Conservation (phyloP, 2,888 invertebrate species). For the Mythimna lalbum region DNA sequence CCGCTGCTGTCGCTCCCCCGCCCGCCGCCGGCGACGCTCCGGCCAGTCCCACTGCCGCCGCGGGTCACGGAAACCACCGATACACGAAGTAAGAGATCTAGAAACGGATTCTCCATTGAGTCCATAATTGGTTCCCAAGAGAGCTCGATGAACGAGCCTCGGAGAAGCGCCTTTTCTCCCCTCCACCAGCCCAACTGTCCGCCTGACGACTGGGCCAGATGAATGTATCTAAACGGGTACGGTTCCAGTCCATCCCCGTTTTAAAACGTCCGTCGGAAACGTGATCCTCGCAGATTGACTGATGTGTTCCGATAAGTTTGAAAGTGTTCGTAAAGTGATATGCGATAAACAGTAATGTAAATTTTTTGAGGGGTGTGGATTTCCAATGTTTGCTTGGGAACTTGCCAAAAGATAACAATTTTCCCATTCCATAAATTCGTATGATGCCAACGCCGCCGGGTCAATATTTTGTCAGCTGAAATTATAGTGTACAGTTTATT, state of each 20-base stretch:
- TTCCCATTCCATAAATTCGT: conserved; percentile 37
- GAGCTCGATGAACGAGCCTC: conserved; percentile 75
- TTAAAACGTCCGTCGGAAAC: conserved; percentile 73
- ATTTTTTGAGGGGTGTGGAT: conserved; percentile 36
- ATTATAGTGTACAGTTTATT: not conserved
- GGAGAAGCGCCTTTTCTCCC: conserved; percentile 93
- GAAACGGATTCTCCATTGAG: conserved; percentile 92
- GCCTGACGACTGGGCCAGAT: conserved; percentile 92
- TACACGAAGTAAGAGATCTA: conserved; percentile 86
- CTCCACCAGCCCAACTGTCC: conserved; percentile 85
- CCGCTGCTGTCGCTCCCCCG: conserved; percentile 88
- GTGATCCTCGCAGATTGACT: conserved; percentile 67
- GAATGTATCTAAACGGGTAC: conserved; percentile 87
- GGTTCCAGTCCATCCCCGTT: conserved; percentile 78
- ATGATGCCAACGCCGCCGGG: conserved; percentile 15
- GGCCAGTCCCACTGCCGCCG: conserved; percentile 90
- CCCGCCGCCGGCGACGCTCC: conserved; percentile 92
- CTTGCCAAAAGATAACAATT: conserved; percentile 48
- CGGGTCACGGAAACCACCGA: conserved; percentile 87
- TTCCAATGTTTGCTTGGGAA: conserved; percentile 36
- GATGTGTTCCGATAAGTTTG: conserved; percentile 65
- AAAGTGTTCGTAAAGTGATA: conserved; percentile 65
- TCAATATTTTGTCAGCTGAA: conserved; percentile 17
- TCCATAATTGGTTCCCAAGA: conserved; percentile 91
- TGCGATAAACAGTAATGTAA: conserved; percentile 54